Conservation (phyloP, 2,113 vertebrate genomes). For the Thinocorus orbignyianus region DNA sequence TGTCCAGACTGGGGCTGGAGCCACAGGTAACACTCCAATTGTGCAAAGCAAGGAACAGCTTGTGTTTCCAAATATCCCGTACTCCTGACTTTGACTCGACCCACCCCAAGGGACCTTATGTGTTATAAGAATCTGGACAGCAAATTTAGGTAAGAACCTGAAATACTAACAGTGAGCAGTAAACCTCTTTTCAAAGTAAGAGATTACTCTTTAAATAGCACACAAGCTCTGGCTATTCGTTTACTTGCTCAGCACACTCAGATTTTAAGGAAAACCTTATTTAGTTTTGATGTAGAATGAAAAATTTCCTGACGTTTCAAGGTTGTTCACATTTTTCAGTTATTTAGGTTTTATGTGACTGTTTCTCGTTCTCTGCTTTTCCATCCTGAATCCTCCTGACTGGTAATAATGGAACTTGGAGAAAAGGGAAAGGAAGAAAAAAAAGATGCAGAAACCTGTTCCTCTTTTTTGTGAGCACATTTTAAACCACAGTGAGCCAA, state of each 20-base stretch:
- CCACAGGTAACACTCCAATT: fast-evolving
- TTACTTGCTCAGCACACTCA: background rate
- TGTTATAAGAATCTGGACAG: background rate
- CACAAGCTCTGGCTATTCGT: background rate
- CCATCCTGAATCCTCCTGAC: background rate
- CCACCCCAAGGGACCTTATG: background rate
- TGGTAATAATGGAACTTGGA: background rate
- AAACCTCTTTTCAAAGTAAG: background rate
- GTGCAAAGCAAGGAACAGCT: fast-evolving
- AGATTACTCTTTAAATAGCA: background rate
- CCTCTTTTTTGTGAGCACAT: background rate
- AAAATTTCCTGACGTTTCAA: background rate
- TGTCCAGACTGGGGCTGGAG: background rate
- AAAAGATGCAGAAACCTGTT: background rate
- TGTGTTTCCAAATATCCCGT: background rate
- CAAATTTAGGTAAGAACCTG: background rate
- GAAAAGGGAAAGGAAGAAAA: background rate
- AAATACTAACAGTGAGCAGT: background rate
- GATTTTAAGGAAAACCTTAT: background rate
- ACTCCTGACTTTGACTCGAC: background rate
- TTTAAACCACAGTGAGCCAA: background rate
- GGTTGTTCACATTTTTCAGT: background rate
- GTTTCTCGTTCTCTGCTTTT: background rate
- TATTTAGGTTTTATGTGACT: background rate
- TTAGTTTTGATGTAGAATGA: background rate